Conservation (phyloP, 2,888 invertebrate genomes). For the Agrotis ipsilon region DNA sequence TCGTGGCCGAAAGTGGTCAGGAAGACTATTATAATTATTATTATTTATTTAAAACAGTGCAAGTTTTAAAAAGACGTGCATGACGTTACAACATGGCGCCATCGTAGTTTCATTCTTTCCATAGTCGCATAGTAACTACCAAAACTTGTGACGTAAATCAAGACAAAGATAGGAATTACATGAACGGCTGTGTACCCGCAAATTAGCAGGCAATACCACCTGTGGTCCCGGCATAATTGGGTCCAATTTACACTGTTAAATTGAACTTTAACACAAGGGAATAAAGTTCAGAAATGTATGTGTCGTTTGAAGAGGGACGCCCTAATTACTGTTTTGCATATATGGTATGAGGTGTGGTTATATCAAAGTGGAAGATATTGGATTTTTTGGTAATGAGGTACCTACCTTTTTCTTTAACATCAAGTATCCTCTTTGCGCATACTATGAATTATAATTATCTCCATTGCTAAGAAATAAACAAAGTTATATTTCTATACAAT, state of each 20-base stretch:
- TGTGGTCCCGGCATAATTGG: constrained; percentile 52
- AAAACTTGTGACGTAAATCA: constrained; percentile 53
- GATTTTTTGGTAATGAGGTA: not conserved
- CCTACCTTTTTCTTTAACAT: too few relatives aligned
- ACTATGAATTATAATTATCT: too few relatives aligned
- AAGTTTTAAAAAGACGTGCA: too few relatives aligned
- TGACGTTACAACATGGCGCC: not conserved
- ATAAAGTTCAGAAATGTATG: not conserved
- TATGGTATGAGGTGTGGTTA: constrained; percentile 7
- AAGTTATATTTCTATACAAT: too few relatives aligned
- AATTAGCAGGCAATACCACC: constrained; percentile 53
- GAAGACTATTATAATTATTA: too few relatives aligned
- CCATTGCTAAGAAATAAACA: too few relatives aligned
- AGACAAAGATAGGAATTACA: constrained; percentile 33
- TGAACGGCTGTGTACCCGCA: constrained; percentile 41
- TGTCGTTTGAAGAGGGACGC: not conserved
- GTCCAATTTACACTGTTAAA: not conserved
- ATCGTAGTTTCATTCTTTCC: too few relatives aligned
- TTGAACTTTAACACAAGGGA: not conserved
- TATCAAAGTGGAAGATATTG: not conserved
- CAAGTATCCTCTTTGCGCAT: too few relatives aligned
- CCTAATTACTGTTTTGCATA: constrained; percentile 29
- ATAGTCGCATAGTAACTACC: not conserved
- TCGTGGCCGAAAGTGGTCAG: too few relatives aligned
- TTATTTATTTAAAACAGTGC: too few relatives aligned